Base-by-base conservation (phyloP, 2,888 invertebrate species). In the Andricus quercusramuli region DNA sequence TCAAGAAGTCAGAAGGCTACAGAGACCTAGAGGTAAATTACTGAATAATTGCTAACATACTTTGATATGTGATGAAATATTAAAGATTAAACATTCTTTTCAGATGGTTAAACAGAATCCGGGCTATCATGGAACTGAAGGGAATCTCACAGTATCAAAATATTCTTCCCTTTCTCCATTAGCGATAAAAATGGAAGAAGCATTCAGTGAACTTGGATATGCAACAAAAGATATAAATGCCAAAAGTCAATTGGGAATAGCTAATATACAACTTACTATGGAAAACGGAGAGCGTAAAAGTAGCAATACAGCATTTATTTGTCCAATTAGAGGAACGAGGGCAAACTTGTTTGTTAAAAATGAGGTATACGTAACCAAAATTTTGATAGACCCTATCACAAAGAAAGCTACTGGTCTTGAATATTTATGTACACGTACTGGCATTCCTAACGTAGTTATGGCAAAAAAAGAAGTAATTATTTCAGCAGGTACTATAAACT, bases 401-500 rank as follows among this genome's bases (percentile, higher is more conserved):
- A 93, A 93, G 78, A 87, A 80, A 77, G 93, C 92, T 1, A 85
- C 68, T 13, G 93, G 93, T 44, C 90, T 94, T 2, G 88, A 93
- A 79, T 91, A 51, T 15, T 85, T 62, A 83, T 83, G 86, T 65
- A 80, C 86, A 6, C 84, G 3, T 89, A 91, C 41, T 56, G 93
- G 92, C 1, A 83, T 85, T 47, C 86, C 85, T 65, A 90, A 92
- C 83, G 85, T 90, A 74, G 92, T 93, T 2, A 87, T 76, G 15
- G 93, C 89, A 11, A 92, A 81, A 51, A 94, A 93, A 84, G 94
- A 94, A 88, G 91, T 94, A 0, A 92, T 94, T 74, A 78, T 94
- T 80, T 93, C 94, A 3, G 93, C 93, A 15, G 94, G 94, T 8
- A 89, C 93, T 11, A 91, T 94, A 62, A 93, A 93, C 68, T 93